These are phyloP conservation scores for Pachydiplax longipennis DNA, from an alignment of 2,888 invertebrate species.

Conservation along the genomic window DNA sequence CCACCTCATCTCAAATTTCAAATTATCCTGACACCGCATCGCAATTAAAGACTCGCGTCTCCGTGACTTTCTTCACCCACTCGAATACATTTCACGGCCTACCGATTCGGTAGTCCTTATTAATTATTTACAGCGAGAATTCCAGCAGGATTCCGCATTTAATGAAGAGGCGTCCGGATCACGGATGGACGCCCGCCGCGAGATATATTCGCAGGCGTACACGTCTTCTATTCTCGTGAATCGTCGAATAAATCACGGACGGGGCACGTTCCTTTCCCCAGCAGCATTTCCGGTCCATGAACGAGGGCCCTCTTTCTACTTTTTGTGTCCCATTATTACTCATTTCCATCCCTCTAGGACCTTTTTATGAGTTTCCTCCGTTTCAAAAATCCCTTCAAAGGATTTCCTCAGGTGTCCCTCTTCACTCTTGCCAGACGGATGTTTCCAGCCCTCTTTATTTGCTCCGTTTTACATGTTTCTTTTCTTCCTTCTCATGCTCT, in stretches of 20 bases:
- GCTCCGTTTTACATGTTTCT: neutral
- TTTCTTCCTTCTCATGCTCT: no score
- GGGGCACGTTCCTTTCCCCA: no score
- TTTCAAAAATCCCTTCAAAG: conserved; percentile 24
- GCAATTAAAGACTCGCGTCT: no score
- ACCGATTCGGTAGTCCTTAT: no score
- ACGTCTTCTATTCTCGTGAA: neutral
- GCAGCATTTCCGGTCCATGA: conserved; percentile 20
- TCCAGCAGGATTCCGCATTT: neutral
- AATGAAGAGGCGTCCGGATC: neutral
- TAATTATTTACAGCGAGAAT: no score
- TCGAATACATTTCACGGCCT: no score
- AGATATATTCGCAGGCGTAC: neutral
- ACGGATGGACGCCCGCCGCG: neutral
- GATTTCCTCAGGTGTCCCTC: conserved; percentile 27
- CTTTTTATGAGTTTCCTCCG: neutral
- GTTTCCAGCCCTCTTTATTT: no score
- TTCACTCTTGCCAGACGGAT: neutral
- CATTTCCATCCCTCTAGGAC: neutral
- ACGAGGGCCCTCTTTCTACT: neutral
- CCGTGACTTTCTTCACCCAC: no score
- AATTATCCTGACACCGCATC: no score
- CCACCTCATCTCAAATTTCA: no score
- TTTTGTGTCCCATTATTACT: neutral
- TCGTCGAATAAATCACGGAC: conserved; percentile 27